These are phyloP conservation scores for Lacerta agilis DNA, from an alignment of 2,797 vertebrate species.

Conservation along the genomic window DNA sequence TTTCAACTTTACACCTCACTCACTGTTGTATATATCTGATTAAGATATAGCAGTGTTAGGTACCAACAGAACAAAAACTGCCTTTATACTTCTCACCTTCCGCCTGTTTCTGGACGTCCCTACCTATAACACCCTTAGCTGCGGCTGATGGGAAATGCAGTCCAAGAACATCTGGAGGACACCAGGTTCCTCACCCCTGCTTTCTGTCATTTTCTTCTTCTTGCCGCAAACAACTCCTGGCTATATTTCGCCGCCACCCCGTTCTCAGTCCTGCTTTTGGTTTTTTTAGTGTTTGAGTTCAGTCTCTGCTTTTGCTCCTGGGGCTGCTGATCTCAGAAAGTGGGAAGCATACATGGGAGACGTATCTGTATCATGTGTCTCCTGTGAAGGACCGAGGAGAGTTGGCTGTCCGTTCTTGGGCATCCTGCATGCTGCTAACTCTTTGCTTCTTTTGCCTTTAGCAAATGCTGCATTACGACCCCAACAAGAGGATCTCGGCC, in stretches of 20 bases:
- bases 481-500: slow-evolving; percentile 94
- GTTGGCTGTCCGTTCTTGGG: not conserved
- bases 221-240: not conserved
- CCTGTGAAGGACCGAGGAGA: not conserved
- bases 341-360: no score
- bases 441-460: slow-evolving; percentile 63
- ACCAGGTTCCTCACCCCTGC: not conserved
- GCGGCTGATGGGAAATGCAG: not conserved
- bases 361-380: not conserved
- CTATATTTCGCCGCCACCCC: not conserved
- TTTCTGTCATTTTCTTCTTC: not conserved
- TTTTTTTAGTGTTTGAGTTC: no score
- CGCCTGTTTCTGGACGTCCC: not conserved
- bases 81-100: not conserved
- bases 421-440: not conserved
- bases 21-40: no score
- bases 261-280: not conserved
- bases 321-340: no score
- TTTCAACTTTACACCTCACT: not conserved
- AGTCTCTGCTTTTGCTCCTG: not conserved
- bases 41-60: no score
- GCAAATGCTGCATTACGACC: slow-evolving; percentile 96
- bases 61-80: no score
- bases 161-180: not conserved
- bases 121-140: not conserved